A percentile compares a stretch with the other conserved stretches of the same genome.
These are phyloP conservation scores for Eidolon dupreanum DNA, from an alignment of 2,797 vertebrate species.

Conservation along the genomic window DNA sequence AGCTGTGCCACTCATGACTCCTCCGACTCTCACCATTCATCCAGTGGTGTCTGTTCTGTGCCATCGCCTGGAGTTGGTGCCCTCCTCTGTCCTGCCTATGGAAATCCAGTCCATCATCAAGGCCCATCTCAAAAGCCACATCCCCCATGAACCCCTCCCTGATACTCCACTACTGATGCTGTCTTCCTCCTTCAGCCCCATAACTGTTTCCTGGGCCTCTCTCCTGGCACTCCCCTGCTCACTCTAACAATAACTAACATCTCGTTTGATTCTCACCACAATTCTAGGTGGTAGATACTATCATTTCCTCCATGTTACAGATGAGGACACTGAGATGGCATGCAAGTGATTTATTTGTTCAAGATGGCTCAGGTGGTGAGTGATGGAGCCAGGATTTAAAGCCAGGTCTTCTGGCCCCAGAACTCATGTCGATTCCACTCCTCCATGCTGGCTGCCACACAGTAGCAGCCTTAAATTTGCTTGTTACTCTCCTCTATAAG, in stretches of 20 bases:
- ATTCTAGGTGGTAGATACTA: not conserved
- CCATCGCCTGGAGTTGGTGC: not conserved
- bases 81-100: not conserved
- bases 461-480: not conserved
- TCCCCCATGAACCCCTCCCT: not conserved
- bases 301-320: slow-evolving; percentile 39
- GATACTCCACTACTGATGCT: not conserved
- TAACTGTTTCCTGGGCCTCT: slow-evolving; percentile 7
- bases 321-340: not conserved
- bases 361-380: not conserved
- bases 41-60: accelerated
- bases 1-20: not conserved
- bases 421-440: not conserved
- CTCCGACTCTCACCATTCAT: not conserved
- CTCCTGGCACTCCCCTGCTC: not conserved
- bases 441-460: not conserved
- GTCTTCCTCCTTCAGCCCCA: not conserved
- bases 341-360: slow-evolving; percentile 41
- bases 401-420: not conserved
- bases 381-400: not conserved
- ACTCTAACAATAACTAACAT: not conserved
- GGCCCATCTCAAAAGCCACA: not conserved
- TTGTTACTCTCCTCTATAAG: not conserved
- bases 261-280: slow-evolving; percentile 29
- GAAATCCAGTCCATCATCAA: not conserved